Evolutionary conservation across 1,140 invertebrate genomes (phyloP).

Genomic region (Holotrichia oblita): DNA sequence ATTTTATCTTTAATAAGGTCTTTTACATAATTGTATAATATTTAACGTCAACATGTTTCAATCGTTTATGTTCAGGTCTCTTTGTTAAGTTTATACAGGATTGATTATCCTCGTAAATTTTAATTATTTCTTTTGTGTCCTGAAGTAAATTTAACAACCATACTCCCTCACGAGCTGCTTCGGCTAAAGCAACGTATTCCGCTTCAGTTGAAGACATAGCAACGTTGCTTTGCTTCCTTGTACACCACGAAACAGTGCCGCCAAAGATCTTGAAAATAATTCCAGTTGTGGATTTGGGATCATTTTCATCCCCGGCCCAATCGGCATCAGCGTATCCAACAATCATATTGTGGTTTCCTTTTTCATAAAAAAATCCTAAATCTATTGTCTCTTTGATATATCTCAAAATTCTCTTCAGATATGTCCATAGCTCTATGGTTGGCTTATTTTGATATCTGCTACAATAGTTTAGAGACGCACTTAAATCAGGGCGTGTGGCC

Average conservation of each 20-base stretch:
- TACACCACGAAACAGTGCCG: constrained; percentile 42
- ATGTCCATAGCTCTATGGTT: constrained; percentile 37
- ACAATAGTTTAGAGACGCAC: constrained; percentile 39
- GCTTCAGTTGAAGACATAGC: constrained; percentile 44
- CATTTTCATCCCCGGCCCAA: constrained; percentile 56
- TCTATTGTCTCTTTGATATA: constrained; percentile 43
- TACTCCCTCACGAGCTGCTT: constrained; percentile 35
- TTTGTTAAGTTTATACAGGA: constrained; percentile 44
- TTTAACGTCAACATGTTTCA: constrained; percentile 56
- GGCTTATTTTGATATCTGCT: constrained; percentile 27
- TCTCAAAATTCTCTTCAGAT: constrained; percentile 41
- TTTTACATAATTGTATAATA: constrained; percentile 55
- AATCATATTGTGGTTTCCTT: constrained; percentile 44
- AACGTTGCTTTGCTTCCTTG: constrained; percentile 48
- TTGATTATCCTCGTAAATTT: constrained; percentile 45
- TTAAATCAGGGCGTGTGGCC: constrained; percentile 41
- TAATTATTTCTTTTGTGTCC: constrained; percentile 24
- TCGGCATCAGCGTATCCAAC: constrained; percentile 60
- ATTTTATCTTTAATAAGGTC: constrained; percentile 53
- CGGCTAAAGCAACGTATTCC: constrained; percentile 38
- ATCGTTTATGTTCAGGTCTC: constrained; percentile 45
- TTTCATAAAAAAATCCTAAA: constrained; percentile 39
- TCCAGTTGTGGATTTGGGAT: constrained; percentile 59
- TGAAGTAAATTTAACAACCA: constrained; percentile 24
- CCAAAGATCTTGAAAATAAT: constrained; percentile 52